Conservation (phyloP, 92 coral and sea anemone genomes). For the Heliopora coerulea region DNA sequence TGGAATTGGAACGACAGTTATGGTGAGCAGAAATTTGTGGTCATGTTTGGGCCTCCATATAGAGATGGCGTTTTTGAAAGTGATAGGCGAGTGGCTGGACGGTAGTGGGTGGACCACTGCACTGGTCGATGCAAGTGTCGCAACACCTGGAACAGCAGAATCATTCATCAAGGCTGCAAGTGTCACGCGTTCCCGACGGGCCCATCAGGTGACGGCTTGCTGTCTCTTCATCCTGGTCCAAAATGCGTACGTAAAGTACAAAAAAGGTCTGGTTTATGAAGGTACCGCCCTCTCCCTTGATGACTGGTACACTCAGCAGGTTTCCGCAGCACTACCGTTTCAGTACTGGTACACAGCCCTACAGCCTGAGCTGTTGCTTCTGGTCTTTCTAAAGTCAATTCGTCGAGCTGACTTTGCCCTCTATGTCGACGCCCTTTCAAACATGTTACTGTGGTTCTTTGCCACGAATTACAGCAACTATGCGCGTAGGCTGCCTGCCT, state of each 20-base stretch:
- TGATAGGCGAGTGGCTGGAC: conserved; percentile 38
- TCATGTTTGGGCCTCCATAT: conserved; percentile 45
- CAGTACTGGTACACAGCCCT: conserved; percentile 46
- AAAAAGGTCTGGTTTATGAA: not conserved
- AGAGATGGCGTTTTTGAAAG: conserved; percentile 50
- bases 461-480: conserved; percentile 46
- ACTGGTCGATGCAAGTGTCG: conserved; percentile 32
- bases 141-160: conserved; percentile 34
- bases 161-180: conserved; percentile 20
- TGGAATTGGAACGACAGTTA: conserved; percentile 28
- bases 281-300: conserved; percentile 9
- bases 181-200: conserved; percentile 53
- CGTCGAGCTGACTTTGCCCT: conserved; percentile 44
- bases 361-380: conserved; percentile 33
- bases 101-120: conserved; percentile 51
- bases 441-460: conserved; percentile 54
- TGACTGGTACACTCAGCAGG: conserved; percentile 38
- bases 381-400: conserved; percentile 38
- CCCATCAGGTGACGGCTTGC: conserved; percentile 57
- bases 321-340: conserved; percentile 37
- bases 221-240: not conserved
- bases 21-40: conserved; percentile 47
- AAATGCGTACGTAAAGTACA: not conserved
- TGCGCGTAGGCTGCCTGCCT: conserved; percentile 51
- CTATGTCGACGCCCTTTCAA: conserved; percentile 28